A percentile compares a stretch with the other conserved stretches of the same genome.
These are phyloP conservation scores for Peromyscus maniculatus DNA, from an alignment of 2,113 vertebrate species.

Conservation along the genomic window DNA sequence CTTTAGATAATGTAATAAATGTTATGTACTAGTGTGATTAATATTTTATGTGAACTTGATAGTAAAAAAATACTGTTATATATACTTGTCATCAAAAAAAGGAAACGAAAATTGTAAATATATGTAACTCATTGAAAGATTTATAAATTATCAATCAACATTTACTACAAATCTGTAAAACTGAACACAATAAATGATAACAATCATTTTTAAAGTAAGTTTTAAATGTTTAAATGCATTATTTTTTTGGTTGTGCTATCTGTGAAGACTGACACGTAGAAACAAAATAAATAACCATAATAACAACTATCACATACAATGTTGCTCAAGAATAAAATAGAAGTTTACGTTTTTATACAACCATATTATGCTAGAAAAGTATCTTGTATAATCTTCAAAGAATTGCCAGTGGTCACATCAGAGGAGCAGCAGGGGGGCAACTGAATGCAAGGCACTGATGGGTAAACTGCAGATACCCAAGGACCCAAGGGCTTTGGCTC, in stretches of 20 bases:
- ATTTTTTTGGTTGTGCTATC: constrained; percentile 17
- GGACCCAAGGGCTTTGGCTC: neutral
- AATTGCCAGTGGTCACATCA: no score
- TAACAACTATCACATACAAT: constrained; percentile 52
- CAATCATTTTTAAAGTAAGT: neutral
- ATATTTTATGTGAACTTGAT: constrained; percentile 68
- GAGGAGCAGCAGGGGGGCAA: no score
- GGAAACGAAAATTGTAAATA: constrained; percentile 49
- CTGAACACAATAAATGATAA: neutral
- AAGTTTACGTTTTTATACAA: neutral
- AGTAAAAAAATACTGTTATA: constrained; percentile 49
- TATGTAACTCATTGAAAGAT: constrained; percentile 4
- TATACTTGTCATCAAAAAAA: neutral
- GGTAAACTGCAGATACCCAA: neutral
- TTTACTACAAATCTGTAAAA: constrained; percentile 52
- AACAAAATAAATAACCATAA: constrained; percentile 45
- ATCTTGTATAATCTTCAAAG: neutral
- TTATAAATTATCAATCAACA: constrained; percentile 39
- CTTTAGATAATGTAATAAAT: constrained; percentile 34
- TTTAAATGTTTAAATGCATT: constrained; percentile 26
- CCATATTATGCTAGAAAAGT: neutral
- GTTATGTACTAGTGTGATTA: constrained; percentile 62
- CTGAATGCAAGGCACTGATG: no score
- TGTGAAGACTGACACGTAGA: constrained; percentile 34
- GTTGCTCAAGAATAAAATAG: constrained; percentile 31